These are phyloP conservation scores for Camelus dromedarius DNA, from an alignment of 2,113 vertebrate genomes.

Conservation along the genomic window DNA sequence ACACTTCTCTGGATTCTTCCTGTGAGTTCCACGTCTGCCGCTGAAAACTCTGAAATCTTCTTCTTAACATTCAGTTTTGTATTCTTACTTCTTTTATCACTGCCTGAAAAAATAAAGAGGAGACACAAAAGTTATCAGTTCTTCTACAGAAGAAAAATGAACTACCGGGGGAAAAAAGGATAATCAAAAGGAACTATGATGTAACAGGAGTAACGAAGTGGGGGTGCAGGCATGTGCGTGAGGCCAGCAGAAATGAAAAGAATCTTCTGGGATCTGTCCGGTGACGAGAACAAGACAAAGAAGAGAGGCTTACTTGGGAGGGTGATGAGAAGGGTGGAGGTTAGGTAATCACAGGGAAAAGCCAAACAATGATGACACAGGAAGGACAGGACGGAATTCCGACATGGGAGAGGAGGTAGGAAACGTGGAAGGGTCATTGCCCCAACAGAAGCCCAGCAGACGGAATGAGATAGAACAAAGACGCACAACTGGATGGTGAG, in stretches of 20 bases:
- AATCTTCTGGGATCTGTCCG: background rate
- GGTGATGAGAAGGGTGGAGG: background rate
- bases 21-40: conserved; percentile 59
- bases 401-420: background rate
- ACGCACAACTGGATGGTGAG: background rate
- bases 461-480: background rate
- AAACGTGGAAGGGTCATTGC: background rate
- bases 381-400: background rate
- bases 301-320: background rate
- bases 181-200: background rate
- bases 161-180: background rate
- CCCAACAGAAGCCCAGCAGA: background rate
- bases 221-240: background rate
- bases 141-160: conserved; percentile 29
- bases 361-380: background rate
- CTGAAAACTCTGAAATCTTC: conserved; percentile 75
- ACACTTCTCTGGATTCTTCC: conserved; percentile 59
- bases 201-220: background rate
- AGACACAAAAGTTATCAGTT: conserved; percentile 16
- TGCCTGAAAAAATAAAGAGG: conserved; percentile 66
- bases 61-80: conserved; percentile 70
- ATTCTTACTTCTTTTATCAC: conserved; percentile 78
- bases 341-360: background rate
- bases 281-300: background rate
- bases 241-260: background rate